Percentiles rank a stretch among this genome's conserved stretches.
Conservation (phyloP, 64 coral and sea anemone species). For the Trachythela sp. region DNA sequence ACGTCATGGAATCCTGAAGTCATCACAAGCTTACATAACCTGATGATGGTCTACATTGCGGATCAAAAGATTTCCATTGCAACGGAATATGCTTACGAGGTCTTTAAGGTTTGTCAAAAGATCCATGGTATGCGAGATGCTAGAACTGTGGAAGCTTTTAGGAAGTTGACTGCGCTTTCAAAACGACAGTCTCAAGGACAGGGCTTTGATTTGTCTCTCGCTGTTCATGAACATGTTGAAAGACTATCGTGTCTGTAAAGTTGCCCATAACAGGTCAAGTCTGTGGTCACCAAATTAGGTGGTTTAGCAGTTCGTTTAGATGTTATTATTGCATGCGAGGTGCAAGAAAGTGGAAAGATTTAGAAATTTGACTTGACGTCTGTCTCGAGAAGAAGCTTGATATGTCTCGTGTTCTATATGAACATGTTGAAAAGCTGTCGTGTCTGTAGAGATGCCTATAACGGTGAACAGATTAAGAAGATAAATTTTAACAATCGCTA, state of each 20-base stretch:
- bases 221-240: background rate
- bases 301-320: too few relatives aligned
- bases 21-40: background rate
- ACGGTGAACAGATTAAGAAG: too few relatives aligned
- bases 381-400: too few relatives aligned
- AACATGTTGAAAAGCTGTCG: background rate
- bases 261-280: too few relatives aligned
- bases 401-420: too few relatives aligned
- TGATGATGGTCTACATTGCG: slow-evolving; percentile 1
- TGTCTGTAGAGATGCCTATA: too few relatives aligned
- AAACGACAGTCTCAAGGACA: slow-evolving; percentile 6
- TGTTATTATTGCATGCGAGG: too few relatives aligned
- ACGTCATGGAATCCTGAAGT: background rate
- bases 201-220: background rate
- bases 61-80: background rate
- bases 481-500: too few relatives aligned
- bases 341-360: too few relatives aligned
- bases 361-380: too few relatives aligned
- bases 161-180: background rate
- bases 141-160: background rate
- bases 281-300: too few relatives aligned
- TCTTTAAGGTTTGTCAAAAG: slow-evolving; percentile 5
- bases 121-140: background rate
- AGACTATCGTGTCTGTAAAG: background rate
- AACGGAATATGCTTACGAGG: slow-evolving; percentile 15